Percentiles rank a stretch among this genome's conserved stretches.
phyloP scores from a whole-genome alignment of 2,113 vertebrate species.

The Verasper variegatus region DNA sequence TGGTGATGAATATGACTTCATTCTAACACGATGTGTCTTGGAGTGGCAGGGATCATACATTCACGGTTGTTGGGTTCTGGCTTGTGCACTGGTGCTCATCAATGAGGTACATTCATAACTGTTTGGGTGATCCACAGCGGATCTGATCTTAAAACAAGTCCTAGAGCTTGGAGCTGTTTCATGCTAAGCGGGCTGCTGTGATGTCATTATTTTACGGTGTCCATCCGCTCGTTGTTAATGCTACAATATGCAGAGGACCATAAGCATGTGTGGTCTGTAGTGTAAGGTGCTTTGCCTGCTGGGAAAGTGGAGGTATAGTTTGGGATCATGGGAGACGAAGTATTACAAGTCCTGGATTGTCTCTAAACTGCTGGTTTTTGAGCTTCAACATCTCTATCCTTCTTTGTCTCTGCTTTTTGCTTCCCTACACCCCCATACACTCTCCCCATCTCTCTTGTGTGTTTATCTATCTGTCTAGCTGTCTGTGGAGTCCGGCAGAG shows the following conservation, averaged over 20 bases:
- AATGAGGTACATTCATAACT: slow-evolving; percentile 83
- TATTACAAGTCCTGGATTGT: slow-evolving; percentile 79
- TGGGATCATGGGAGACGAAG: slow-evolving; percentile 70
- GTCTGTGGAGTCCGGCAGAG: slow-evolving; percentile 83
- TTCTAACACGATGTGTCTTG: slow-evolving; percentile 50
- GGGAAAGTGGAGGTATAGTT: slow-evolving; percentile 73
- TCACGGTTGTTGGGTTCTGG: slow-evolving; percentile 70
- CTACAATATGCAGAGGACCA: slow-evolving; percentile 75
- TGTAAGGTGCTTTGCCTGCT: slow-evolving; percentile 79
- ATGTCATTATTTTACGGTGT: slow-evolving; percentile 30
- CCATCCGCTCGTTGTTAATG: slow-evolving; percentile 64
- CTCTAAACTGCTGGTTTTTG: slow-evolving; percentile 75
- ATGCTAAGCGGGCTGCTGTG: slow-evolving; percentile 55
- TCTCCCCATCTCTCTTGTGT: slow-evolving; percentile 37
- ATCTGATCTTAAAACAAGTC: slow-evolving; percentile 60
- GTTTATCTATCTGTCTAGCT: slow-evolving; percentile 77
- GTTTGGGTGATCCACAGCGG: slow-evolving; percentile 57
- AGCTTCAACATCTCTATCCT: slow-evolving; percentile 67
- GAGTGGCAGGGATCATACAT: slow-evolving; percentile 74
- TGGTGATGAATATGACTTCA: slow-evolving; percentile 26
- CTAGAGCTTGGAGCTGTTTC: slow-evolving; percentile 54
- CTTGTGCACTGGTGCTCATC: slow-evolving; percentile 75
- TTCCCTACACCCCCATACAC: slow-evolving; percentile 57
- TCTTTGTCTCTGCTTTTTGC: slow-evolving; percentile 63
- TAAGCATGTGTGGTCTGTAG: slow-evolving; percentile 74